phyloP scores from a whole-genome alignment of 1,140 invertebrate species.

The Drosophila bocqueti region DNA sequence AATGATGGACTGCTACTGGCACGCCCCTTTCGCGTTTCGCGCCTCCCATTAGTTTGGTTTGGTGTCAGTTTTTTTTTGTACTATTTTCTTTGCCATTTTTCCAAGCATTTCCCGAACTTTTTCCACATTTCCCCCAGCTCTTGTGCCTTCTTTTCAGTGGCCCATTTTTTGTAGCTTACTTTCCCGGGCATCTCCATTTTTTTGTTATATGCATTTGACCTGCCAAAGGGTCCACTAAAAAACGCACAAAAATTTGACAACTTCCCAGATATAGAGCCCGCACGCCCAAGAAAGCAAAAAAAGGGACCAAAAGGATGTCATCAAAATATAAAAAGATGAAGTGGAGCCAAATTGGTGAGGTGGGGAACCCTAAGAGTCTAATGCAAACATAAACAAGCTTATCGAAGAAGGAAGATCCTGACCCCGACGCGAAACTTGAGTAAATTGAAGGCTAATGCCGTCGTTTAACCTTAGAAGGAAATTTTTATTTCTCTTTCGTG shows the following conservation, averaged over 20 bases:
- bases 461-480: slow-evolving; percentile 62
- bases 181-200: slow-evolving; percentile 47
- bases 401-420: slow-evolving; percentile 38
- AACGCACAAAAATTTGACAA: slow-evolving; percentile 53
- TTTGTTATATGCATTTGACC: slow-evolving; percentile 52
- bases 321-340: slow-evolving; percentile 44
- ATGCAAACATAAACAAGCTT: slow-evolving; percentile 80
- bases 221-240: slow-evolving; percentile 62
- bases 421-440: slow-evolving; percentile 28
- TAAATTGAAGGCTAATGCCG: slow-evolving; percentile 69
- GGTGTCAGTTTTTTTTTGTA: slow-evolving; percentile 2
- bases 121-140: neutral
- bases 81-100: neutral
- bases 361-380: slow-evolving; percentile 27
- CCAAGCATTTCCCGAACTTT: neutral
- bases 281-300: slow-evolving; percentile 2
- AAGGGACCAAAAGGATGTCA: slow-evolving; percentile 55
- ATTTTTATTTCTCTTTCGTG: slow-evolving; percentile 47
- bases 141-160: slow-evolving; percentile 35
- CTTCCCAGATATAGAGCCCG: slow-evolving; percentile 43
- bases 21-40: slow-evolving; percentile 33
- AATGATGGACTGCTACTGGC: slow-evolving; percentile 15
- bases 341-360: neutral
- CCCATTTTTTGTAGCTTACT: slow-evolving; percentile 48
- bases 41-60: slow-evolving; percentile 21